Base-by-base conservation (phyloP, 1,140 invertebrate genomes). In the Solenopsis invicta region DNA sequence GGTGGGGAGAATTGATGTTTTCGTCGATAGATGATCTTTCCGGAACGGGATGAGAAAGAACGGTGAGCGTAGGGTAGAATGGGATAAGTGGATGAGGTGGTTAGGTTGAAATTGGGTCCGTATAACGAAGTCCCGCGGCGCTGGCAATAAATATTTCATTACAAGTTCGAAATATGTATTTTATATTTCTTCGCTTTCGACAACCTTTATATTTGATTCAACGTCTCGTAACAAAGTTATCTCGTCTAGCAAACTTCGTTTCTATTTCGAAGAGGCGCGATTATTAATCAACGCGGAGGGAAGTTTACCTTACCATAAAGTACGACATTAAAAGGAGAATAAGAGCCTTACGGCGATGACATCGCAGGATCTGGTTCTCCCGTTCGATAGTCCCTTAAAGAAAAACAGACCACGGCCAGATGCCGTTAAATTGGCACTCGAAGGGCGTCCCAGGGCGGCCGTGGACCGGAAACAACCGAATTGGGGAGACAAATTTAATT, bases 401-500 rank as follows among this genome's bases (percentile, higher is more conserved):
- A 90, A 91, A 91, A 91, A 91, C 91, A 91, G 91, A 91, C 90
- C 90, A 87, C 80, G 45, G 64, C 90, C 90, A 91, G 91, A 91
- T 91, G 91, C 81, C 77, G 88, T 69, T 88, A 91, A 91, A 91
- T 91, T 91, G 91, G 78, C 90, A 91, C 91, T 91, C 90, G 91
- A 90, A 88, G 87, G 29, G 54, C 90, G 85, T 86, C 88, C 88
- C 64, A 45, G 37, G 78, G 67, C 77, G 62, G 13, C 69, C 61
- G 56, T 86, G 84, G 88, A 90, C 91, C 85, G 86, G 88, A 89
- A 91, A 88, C 88, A 88, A 66, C 88, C 82, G 88, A 90, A 91
- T 91, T 85, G 88, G 86, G 80, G 90, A n/a, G 88, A 90, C 87
- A 91, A 91, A 91, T 91, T 91, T 88, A 91, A 91, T 91, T 91